phyloP scores from a whole-genome alignment of 2,113 vertebrate species.

The Trinectes maculatus region DNA sequence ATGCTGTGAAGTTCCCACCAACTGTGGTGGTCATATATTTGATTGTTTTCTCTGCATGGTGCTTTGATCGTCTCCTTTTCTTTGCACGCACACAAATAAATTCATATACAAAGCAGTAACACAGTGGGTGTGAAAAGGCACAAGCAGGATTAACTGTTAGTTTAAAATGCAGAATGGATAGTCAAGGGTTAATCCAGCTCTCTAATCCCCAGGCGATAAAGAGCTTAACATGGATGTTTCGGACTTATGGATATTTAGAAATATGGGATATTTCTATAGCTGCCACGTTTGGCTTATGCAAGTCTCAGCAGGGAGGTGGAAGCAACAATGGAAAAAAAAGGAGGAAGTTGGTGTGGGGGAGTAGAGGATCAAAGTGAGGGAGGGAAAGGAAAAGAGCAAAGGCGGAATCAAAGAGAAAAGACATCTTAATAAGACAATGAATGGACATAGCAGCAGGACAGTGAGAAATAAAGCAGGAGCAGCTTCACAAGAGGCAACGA shows the following conservation, averaged over 20 bases:
- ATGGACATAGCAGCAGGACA: not conserved
- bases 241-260: constrained; percentile 63
- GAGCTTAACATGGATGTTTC: constrained; percentile 57
- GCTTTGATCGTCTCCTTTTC: constrained; percentile 10
- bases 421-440: too few species aligned
- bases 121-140: constrained; percentile 44
- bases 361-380: constrained; percentile 2
- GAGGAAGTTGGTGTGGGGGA: not conserved
- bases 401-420: not conserved
- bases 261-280: constrained; percentile 51
- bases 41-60: not conserved
- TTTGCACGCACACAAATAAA: constrained; percentile 1
- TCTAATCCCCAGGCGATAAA: constrained; percentile 66
- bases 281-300: constrained; percentile 46
- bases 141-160: constrained; percentile 40
- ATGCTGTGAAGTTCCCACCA: constrained; percentile 35
- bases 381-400: not conserved
- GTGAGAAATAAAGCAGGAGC: too few species aligned
- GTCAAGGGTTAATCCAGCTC: constrained; percentile 56
- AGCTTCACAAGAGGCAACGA: too few species aligned
- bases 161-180: constrained; percentile 48
- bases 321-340: constrained; percentile 30
- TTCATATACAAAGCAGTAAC: not conserved
- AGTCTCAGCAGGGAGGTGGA: constrained; percentile 32
- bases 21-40: constrained; percentile 3